phyloP scores from a whole-genome alignment of 2,888 invertebrate genomes.

The Sialis fuliginosa region DNA sequence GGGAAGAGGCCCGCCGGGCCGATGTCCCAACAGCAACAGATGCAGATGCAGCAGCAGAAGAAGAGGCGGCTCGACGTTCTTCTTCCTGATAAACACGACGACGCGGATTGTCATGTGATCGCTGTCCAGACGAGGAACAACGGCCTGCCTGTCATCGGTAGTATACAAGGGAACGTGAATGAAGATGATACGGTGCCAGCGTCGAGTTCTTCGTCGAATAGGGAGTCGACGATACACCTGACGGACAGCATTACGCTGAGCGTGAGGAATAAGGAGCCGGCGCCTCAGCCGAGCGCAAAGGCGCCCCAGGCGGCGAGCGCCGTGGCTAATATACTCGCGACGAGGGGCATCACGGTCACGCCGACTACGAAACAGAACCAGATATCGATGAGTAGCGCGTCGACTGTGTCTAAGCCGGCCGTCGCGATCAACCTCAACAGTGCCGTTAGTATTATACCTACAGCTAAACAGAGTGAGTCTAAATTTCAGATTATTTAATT shows the following conservation, averaged over 20 bases:
- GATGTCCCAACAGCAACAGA: not conserved
- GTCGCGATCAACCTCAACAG: conserved; percentile 37
- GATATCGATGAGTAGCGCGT: conserved; percentile 22
- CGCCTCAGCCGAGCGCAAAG: conserved; percentile 16
- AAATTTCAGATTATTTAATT: conserved; percentile 1
- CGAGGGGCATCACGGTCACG: conserved; percentile 60
- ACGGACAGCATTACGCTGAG: conserved; percentile 59
- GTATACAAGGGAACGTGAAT: conserved; percentile 41
- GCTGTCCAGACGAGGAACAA: conserved; percentile 55
- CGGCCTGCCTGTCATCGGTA: conserved; percentile 51
- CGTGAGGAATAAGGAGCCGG: conserved; percentile 23
- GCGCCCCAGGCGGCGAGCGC: conserved; percentile 43
- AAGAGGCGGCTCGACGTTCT: conserved; percentile 41
- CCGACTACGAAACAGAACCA: conserved; percentile 34
- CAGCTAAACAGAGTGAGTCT: conserved; percentile 13
- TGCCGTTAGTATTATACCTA: conserved; percentile 41
- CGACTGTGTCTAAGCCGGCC: conserved; percentile 24
- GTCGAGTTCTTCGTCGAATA: conserved; percentile 22
- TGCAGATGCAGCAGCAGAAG: conserved; percentile 11
- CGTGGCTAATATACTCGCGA: conserved; percentile 59
- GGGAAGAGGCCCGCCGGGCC: not conserved
- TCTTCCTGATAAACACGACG: conserved; percentile 50
- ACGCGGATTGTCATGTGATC: conserved; percentile 59
- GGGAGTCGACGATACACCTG: conserved; percentile 32
- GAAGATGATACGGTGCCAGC: conserved; percentile 10